A percentile compares a stretch with the other conserved stretches of the same genome.
Conservation (phyloP, 2,113 vertebrate genomes). For the Actenoides lindsayi region DNA sequence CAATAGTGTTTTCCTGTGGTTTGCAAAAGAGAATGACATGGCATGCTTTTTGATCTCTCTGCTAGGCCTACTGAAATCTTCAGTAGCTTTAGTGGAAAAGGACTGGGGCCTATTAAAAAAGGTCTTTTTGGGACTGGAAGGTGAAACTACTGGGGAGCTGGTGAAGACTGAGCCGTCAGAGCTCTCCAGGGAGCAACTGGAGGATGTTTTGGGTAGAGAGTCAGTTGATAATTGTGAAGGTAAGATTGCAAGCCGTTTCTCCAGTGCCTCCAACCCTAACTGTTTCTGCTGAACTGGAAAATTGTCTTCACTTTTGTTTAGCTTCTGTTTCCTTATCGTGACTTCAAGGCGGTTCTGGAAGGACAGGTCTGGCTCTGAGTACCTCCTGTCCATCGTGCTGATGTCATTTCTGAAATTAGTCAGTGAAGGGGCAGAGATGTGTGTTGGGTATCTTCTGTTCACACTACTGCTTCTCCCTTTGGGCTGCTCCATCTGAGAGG, state of each 20-base stretch:
- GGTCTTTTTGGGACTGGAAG: conserved; percentile 74
- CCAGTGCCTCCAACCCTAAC: conserved; percentile 60
- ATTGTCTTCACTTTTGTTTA: conserved; percentile 87
- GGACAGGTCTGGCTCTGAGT: conserved; percentile 86
- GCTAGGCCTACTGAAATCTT: conserved; percentile 47
- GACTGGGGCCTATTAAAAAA: conserved; percentile 71
- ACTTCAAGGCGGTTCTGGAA: conserved; percentile 35
- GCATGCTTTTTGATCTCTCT: conserved; percentile 81
- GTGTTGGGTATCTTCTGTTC: neutral
- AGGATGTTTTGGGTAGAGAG: conserved; percentile 71
- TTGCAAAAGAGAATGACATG: conserved; percentile 80
- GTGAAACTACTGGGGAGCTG: conserved; percentile 84
- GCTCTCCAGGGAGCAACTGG: conserved; percentile 82
- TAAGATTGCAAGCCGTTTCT: conserved; percentile 75
- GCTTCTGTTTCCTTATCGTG: conserved; percentile 57
- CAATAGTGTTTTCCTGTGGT: conserved; percentile 68
- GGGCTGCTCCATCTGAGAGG: neutral
- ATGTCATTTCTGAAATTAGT: conserved; percentile 55
- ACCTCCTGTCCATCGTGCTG: conserved; percentile 78
- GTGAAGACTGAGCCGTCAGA: conserved; percentile 85
- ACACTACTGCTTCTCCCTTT: neutral
- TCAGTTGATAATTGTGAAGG: conserved; percentile 55
- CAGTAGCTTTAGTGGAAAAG: conserved; percentile 57
- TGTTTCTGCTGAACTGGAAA: conserved; percentile 64
- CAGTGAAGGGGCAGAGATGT: conserved; percentile 48